Conservation (phyloP, 2,888 invertebrate species). For the Zeuzera pyrina region DNA sequence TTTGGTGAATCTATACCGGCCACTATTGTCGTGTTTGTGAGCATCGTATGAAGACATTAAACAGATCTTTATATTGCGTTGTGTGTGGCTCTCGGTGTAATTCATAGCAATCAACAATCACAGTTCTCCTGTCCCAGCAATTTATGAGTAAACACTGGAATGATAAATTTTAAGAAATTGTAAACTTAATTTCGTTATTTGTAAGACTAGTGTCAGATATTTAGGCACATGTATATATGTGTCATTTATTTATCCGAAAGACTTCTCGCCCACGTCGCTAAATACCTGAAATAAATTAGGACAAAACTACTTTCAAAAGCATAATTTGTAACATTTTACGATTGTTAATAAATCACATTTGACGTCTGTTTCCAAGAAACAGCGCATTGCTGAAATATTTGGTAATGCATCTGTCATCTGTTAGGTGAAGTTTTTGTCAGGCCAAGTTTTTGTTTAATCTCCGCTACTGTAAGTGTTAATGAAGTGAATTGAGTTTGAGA, state of each 20-base stretch:
- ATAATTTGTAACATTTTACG: conserved; percentile 61
- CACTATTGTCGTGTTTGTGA: conserved; percentile 39
- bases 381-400: conserved; percentile 65
- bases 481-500: no score
- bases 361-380: conserved; percentile 59
- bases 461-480: conserved; percentile 48
- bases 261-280: conserved; percentile 26
- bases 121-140: conserved; percentile 44
- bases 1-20: conserved; percentile 44
- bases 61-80: conserved; percentile 54
- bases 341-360: conserved; percentile 51
- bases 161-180: conserved; percentile 27
- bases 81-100: conserved; percentile 55
- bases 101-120: conserved; percentile 54
- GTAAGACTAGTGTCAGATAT: conserved; percentile 5
- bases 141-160: conserved; percentile 38
- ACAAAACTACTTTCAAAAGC: conserved; percentile 38
- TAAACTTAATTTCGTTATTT: conserved; percentile 31
- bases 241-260: conserved; percentile 10
- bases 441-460: conserved; percentile 34
- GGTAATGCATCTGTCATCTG: conserved; percentile 61
- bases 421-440: conserved; percentile 40
- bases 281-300: conserved; percentile 32
- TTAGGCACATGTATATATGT: conserved; percentile 3
- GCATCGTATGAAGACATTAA: conserved; percentile 64